These are phyloP conservation scores for Antrozous pallidus DNA, from an alignment of 2,797 vertebrate species.

Conservation along the genomic window DNA sequence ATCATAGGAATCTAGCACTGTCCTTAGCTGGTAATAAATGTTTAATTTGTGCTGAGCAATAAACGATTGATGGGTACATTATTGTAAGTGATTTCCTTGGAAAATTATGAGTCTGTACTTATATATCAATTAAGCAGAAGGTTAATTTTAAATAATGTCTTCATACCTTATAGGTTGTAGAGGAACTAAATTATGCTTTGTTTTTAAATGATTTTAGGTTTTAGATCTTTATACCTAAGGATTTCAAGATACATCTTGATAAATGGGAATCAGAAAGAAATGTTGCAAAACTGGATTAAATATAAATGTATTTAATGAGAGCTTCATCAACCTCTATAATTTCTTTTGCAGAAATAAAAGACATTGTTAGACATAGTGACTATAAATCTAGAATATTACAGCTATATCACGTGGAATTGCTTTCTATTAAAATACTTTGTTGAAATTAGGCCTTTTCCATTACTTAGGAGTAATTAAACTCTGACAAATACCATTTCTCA, in stretches of 20 bases:
- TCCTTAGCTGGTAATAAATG: neutral
- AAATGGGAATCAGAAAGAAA: neutral
- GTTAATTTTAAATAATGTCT: conserved; percentile 15
- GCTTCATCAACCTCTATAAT: neutral
- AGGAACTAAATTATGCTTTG: conserved; percentile 8
- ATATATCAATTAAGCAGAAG: neutral
- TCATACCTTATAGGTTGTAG: neutral
- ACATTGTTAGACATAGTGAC: neutral
- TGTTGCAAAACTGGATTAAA: neutral
- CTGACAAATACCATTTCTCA: conserved; percentile 13
- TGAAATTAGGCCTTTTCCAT: neutral
- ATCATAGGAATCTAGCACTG: neutral
- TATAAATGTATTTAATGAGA: neutral
- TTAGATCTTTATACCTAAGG: neutral
- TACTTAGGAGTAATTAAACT: neutral
- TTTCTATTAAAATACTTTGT: neutral
- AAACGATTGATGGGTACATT: neutral
- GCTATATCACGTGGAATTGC: neutral
- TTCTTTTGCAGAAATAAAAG: neutral
- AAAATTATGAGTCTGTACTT: conserved; percentile 20
- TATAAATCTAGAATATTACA: neutral
- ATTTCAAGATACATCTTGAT: neutral
- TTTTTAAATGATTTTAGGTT: conserved; percentile 20
- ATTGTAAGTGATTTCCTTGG: neutral
- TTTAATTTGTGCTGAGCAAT: neutral